These are phyloP conservation scores for Opisthocomus hoazin DNA, from an alignment of 2,113 vertebrate genomes.

Conservation along the genomic window DNA sequence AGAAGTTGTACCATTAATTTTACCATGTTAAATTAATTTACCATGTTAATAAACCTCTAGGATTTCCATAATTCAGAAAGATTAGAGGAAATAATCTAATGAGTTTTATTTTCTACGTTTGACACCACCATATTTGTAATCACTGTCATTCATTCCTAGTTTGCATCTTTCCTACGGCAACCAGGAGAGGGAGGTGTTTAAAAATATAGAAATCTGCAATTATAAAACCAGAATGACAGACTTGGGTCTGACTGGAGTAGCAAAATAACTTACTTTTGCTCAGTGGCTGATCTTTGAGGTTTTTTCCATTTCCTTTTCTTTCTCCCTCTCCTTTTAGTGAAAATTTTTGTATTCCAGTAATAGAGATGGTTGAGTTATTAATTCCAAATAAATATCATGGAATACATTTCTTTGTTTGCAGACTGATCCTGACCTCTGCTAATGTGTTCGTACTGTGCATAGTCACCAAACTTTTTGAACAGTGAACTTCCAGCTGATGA, in stretches of 20 bases:
- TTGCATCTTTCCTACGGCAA: background rate
- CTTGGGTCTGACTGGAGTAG: background rate
- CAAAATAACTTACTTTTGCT: background rate
- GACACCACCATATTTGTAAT: background rate
- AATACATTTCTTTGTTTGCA: background rate
- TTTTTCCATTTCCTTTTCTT: background rate
- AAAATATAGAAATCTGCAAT: conserved; percentile 2
- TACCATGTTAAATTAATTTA: background rate
- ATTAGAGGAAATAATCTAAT: background rate
- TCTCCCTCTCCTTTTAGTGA: background rate
- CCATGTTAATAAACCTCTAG: background rate
- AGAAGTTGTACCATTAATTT: background rate
- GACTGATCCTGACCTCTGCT: background rate
- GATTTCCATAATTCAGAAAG: background rate
- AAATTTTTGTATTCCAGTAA: background rate
- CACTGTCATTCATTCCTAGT: background rate
- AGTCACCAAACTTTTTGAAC: background rate
- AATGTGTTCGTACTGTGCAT: background rate
- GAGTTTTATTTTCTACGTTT: background rate
- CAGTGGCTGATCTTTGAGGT: background rate
- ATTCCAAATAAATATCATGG: background rate
- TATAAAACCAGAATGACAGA: background rate
- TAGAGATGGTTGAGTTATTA: background rate
- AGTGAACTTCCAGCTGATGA: background rate
- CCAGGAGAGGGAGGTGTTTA: conserved; percentile 32